Evolutionary conservation across 2,797 vertebrate genomes (phyloP).

Genomic region (Pitangus sulphuratus): DNA sequence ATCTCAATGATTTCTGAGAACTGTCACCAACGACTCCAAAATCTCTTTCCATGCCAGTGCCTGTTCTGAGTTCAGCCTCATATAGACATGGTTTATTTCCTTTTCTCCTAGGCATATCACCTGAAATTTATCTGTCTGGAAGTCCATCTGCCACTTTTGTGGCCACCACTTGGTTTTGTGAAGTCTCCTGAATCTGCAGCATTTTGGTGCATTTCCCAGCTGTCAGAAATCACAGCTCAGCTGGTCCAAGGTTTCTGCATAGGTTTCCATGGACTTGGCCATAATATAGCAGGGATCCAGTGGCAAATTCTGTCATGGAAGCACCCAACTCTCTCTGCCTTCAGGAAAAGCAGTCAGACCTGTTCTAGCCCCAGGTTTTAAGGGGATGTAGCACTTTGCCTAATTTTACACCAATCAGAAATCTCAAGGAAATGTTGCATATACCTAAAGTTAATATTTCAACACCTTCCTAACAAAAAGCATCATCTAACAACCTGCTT

Average conservation of each 20-base stretch:
- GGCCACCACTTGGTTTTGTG: not conserved
- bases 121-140: not conserved
- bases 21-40: accelerated
- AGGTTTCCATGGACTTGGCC: not conserved
- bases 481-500: not conserved
- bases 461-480: not conserved
- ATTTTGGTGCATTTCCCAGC: not conserved
- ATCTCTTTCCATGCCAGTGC: not conserved
- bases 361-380: not conserved
- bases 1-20: not conserved
- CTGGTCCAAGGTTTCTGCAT: not conserved
- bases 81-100: not conserved
- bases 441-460: not conserved
- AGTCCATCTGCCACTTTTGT: not conserved
- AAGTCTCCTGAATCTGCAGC: not conserved
- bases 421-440: not conserved
- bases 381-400: not conserved
- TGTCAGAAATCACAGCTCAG: not conserved
- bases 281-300: not conserved
- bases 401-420: not conserved
- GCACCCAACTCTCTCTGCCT: not conserved
- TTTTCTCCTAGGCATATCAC: not conserved
- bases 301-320: not conserved
- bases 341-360: not conserved
- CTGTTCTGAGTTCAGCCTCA: not conserved